phyloP scores from a whole-genome alignment of 2,797 vertebrate species.

The Phrynocephalus forsythii region DNA sequence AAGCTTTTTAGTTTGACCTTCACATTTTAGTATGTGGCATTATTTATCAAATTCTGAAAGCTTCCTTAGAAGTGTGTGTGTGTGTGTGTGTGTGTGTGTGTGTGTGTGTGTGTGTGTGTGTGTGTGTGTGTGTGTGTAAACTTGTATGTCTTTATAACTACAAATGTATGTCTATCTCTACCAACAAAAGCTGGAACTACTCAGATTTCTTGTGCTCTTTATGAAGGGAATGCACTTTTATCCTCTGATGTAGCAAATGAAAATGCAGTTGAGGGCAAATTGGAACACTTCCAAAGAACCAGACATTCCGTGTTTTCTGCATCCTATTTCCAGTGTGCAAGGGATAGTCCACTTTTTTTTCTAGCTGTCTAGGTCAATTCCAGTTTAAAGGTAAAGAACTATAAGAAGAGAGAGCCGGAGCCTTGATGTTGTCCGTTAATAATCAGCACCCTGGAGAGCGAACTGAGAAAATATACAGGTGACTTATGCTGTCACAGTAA shows the following conservation, averaged over 20 bases:
- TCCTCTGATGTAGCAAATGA: slow-evolving; percentile 98
- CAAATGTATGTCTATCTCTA: slow-evolving; percentile 70
- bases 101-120: slow-evolving; percentile 61
- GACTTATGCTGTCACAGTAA: neutral
- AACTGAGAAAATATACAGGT: no score
- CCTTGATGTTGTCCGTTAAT: no score
- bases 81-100: neutral
- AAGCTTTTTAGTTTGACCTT: slow-evolving; percentile 63
- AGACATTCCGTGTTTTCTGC: neutral
- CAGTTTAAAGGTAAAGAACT: neutral
- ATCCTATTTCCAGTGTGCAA: neutral
- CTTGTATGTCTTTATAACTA: slow-evolving; percentile 46
- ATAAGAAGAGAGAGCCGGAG: no score
- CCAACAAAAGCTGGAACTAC: slow-evolving; percentile 76
- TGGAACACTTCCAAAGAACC: slow-evolving; percentile 61
- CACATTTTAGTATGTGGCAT: slow-evolving; percentile 71
- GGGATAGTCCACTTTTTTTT: neutral
- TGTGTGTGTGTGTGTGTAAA: slow-evolving; percentile 20
- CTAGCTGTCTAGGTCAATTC: neutral
- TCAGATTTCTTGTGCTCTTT: slow-evolving; percentile 86
- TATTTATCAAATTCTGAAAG: slow-evolving; percentile 80
- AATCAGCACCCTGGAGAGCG: neutral
- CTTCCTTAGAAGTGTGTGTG: slow-evolving; percentile 76
- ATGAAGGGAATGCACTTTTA: slow-evolving; percentile 89
- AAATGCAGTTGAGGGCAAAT: slow-evolving; percentile 99